Percentiles rank a stretch among this genome's conserved stretches.
These are phyloP conservation scores for Momotus momota DNA, from an alignment of 2,797 vertebrate species.

Conservation along the genomic window DNA sequence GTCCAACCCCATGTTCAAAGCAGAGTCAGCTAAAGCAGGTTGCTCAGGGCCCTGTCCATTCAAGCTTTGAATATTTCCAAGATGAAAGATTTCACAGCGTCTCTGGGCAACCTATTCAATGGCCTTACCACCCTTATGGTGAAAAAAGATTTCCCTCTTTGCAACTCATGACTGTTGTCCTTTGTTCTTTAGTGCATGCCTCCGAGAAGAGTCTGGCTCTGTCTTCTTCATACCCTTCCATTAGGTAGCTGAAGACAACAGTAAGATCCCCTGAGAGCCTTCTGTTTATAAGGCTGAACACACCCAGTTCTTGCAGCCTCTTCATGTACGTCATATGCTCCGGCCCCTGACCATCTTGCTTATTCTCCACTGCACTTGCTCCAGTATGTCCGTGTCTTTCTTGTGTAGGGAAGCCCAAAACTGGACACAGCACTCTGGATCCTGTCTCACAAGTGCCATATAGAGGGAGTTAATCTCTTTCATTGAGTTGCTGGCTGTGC, in stretches of 20 bases:
- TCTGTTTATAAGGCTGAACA: background rate
- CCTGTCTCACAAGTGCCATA: background rate
- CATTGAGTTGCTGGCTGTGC: background rate
- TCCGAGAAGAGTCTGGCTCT: background rate
- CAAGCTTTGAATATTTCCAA: background rate
- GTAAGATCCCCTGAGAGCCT: background rate
- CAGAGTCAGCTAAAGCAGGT: background rate
- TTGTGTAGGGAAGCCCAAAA: background rate
- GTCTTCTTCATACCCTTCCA: background rate
- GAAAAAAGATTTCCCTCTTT: background rate
- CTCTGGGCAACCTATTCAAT: background rate
- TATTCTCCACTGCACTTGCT: background rate
- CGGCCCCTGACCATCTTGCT: background rate
- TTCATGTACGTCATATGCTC: background rate
- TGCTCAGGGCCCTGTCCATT: background rate
- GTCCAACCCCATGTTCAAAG: background rate
- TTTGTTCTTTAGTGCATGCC: constrained; percentile 25
- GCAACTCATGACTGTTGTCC: background rate
- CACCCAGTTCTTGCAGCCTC: background rate
- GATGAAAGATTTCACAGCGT: background rate
- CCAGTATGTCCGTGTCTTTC: background rate
- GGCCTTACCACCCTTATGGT: fast-evolving
- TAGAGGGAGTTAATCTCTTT: background rate
- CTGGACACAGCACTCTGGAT: background rate
- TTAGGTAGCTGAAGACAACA: background rate